phyloP scores from a whole-genome alignment of 2,888 invertebrate genomes.

The Heteromurus nitidus region DNA sequence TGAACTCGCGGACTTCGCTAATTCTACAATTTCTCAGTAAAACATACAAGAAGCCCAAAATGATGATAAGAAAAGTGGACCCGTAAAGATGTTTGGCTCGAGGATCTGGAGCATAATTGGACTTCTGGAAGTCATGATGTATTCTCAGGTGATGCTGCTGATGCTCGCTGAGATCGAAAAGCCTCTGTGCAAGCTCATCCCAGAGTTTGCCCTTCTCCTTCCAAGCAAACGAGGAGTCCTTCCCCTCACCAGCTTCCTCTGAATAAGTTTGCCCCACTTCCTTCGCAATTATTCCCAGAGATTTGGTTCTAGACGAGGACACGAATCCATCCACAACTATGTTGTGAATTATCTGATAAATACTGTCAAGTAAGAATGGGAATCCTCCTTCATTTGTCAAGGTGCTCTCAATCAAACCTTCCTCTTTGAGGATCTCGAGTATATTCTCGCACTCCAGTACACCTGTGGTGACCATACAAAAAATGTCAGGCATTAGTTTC shows the following conservation, averaged over 20 bases:
- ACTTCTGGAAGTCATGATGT: conserved; percentile 61
- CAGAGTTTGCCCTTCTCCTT: conserved; percentile 4
- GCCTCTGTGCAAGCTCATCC: conserved; percentile 25
- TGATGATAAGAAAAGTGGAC: conserved; percentile 20
- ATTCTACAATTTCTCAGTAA: conserved; percentile 17
- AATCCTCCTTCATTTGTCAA: conserved; percentile 13
- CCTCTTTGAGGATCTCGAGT: conserved; percentile 15
- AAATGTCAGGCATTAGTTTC: neutral
- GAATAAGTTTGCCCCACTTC: conserved; percentile 25
- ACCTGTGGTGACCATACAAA: neutral
- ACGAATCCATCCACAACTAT: conserved; percentile 30
- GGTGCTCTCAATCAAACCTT: neutral
- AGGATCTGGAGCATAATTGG: conserved; percentile 55
- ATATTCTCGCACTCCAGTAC: conserved; percentile 2
- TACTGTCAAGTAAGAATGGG: conserved; percentile 9
- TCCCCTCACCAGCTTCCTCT: neutral
- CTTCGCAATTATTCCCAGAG: conserved; percentile 16
- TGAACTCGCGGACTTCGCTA: conserved; percentile 13
- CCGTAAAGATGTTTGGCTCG: conserved; percentile 36
- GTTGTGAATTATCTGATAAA: conserved; percentile 18
- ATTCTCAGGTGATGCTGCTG: conserved; percentile 36
- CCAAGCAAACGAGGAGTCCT: neutral
- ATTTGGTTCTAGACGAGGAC: conserved; percentile 8
- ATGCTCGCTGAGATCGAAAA: conserved; percentile 33
- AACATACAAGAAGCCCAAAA: conserved; percentile 33